Evolutionary conservation across 2,113 vertebrate genomes (phyloP).

Genomic region (Catharus bicknelli): DNA sequence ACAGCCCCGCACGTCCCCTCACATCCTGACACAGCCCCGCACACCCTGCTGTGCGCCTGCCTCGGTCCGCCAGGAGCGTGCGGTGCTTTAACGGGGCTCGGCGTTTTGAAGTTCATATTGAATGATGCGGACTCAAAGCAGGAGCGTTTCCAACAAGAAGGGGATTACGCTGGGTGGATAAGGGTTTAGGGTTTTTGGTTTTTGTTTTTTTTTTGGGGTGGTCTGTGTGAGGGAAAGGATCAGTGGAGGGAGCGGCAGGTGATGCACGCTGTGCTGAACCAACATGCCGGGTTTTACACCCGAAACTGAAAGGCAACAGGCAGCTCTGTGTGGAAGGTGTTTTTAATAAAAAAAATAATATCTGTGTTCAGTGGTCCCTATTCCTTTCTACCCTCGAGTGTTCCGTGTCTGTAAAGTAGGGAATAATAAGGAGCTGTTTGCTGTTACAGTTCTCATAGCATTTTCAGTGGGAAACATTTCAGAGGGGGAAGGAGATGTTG

Average conservation of each 20-base stretch:
- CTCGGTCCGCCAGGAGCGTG: background rate
- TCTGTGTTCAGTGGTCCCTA: background rate
- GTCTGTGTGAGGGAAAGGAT: background rate
- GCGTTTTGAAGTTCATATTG: rapidly evolving
- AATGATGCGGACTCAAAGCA: background rate
- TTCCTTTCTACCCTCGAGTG: background rate
- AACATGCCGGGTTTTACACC: background rate
- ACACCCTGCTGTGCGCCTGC: rapidly evolving
- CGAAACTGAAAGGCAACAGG: background rate
- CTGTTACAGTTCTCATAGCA: rapidly evolving
- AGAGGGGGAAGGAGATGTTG: background rate
- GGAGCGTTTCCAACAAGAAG: background rate
- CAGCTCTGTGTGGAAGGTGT: background rate
- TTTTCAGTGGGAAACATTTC: background rate
- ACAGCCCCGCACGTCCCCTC: background rate
- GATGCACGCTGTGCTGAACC: background rate
- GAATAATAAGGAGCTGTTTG: background rate
- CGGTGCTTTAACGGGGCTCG: background rate
- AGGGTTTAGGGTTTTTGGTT: no score
- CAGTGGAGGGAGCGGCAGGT: background rate
- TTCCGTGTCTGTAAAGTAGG: background rate
- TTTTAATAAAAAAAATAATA: background rate
- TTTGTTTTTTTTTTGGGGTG: background rate
- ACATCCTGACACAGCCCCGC: background rate
- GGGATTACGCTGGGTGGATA: background rate